Conservation (phyloP, 1,140 invertebrate species). For the Cydia pomonella region DNA sequence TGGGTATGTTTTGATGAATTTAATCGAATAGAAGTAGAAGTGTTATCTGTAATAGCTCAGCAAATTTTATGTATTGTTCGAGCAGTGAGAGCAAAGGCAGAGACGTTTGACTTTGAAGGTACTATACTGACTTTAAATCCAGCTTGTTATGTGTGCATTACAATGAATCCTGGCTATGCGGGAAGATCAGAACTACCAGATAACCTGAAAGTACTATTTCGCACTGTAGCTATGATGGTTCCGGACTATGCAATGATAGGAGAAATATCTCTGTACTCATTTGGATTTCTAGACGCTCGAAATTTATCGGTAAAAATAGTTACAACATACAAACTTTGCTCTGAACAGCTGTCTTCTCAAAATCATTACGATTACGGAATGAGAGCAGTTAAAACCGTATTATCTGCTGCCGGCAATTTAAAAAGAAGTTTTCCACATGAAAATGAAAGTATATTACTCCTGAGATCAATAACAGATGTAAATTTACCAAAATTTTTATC, state of each 20-base stretch:
- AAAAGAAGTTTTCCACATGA: slow-evolving; percentile 92
- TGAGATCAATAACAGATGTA: slow-evolving; percentile 94
- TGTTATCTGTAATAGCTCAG: slow-evolving; percentile 93
- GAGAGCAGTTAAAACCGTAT: slow-evolving; percentile 87
- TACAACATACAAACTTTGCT: slow-evolving; percentile 95
- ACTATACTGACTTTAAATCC: slow-evolving; percentile 91
- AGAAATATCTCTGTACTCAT: slow-evolving; percentile 95
- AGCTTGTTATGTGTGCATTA: slow-evolving; percentile 95
- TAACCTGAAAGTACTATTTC: slow-evolving; percentile 93
- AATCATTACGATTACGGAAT: slow-evolving; percentile 97
- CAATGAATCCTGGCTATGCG: slow-evolving; percentile 95
- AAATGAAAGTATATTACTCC: slow-evolving; percentile 87
- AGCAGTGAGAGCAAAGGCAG: slow-evolving; percentile 86
- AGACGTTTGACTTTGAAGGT: slow-evolving; percentile 93
- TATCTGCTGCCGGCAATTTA: slow-evolving; percentile 91
- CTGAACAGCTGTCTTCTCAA: slow-evolving; percentile 95
- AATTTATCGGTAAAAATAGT: slow-evolving; percentile 93
- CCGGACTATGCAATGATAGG: slow-evolving; percentile 96
- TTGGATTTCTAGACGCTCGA: slow-evolving; percentile 95
- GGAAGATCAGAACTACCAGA: slow-evolving; percentile 92
- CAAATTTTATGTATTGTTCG: slow-evolving; percentile 91
- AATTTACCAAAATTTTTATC: slow-evolving; percentile 96
- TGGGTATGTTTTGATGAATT: slow-evolving; percentile 98
- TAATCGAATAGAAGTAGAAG: slow-evolving; percentile 95
- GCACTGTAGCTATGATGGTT: slow-evolving; percentile 96